These are phyloP conservation scores for Thalpophila matura DNA, from an alignment of 2,888 invertebrate species.

Conservation along the genomic window DNA sequence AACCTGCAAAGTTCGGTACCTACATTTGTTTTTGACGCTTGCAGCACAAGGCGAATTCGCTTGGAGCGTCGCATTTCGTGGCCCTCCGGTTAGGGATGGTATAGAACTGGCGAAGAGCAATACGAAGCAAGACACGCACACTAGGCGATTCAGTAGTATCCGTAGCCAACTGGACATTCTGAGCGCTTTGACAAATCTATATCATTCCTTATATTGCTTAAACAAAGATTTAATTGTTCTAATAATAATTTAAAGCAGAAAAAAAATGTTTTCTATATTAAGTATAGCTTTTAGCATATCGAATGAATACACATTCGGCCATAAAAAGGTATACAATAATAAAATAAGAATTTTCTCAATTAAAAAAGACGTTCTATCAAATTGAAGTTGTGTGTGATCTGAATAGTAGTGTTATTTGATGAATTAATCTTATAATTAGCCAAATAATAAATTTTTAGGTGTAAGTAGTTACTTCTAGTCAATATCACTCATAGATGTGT, in stretches of 20 bases:
- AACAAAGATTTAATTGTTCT: conserved; percentile 14
- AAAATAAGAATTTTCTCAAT: conserved; percentile 38
- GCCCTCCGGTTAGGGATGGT: too few relatives aligned
- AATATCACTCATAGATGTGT: conserved; percentile 72
- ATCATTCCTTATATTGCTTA: not conserved
- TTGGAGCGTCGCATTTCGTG: too few relatives aligned
- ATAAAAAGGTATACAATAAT: conserved; percentile 67
- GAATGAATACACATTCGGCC: conserved; percentile 61
- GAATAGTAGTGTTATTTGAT: conserved; percentile 56
- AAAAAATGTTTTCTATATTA: conserved; percentile 4
- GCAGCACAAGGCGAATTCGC: too few relatives aligned
- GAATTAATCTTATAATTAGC: conserved; percentile 64
- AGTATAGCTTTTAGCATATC: conserved; percentile 45
- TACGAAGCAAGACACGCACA: too few relatives aligned
- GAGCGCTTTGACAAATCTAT: not conserved
- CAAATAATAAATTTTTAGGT: conserved; percentile 69
- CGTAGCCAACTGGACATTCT: too few relatives aligned
- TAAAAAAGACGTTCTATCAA: conserved; percentile 36
- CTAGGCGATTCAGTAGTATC: too few relatives aligned
- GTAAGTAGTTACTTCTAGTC: conserved; percentile 76
- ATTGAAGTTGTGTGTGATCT: conserved; percentile 59
- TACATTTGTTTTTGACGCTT: too few relatives aligned
- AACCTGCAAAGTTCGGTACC: too few relatives aligned
- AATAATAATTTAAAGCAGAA: conserved; percentile 1
- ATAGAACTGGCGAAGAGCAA: conserved; percentile 1